Percentiles rank a stretch among this genome's conserved stretches.
Evolutionary conservation across 2,888 invertebrate genomes (phyloP).

Genomic region (Beris chalybata): DNA sequence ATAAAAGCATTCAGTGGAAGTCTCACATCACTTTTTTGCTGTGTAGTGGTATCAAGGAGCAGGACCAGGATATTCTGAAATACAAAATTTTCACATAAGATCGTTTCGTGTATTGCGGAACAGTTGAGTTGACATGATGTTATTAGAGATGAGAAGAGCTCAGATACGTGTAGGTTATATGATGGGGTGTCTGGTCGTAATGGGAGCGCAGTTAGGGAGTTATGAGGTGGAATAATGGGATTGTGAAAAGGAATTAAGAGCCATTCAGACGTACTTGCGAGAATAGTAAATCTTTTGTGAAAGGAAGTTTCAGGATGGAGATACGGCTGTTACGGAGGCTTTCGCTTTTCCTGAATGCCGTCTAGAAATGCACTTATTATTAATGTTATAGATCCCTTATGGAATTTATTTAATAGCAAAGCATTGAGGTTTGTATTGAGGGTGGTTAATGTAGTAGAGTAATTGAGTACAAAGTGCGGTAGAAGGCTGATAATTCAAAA

Average conservation of each 20-base stretch:
- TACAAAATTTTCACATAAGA: conserved; percentile 18
- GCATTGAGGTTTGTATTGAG: background rate
- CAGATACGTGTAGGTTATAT: conserved; percentile 26
- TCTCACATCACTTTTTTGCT: conserved; percentile 12
- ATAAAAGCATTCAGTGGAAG: conserved; percentile 10
- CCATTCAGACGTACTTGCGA: conserved; percentile 14
- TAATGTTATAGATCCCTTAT: no score
- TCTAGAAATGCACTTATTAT: background rate
- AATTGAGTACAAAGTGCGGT: background rate
- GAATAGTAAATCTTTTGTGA: conserved; percentile 11
- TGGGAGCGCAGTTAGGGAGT: conserved; percentile 41
- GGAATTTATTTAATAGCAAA: no score
- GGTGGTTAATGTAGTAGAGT: background rate
- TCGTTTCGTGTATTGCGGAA: conserved; percentile 27
- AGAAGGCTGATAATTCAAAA: no score
- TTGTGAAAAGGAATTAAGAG: conserved; percentile 33
- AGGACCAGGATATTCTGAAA: conserved; percentile 2
- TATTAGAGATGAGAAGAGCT: conserved; percentile 29
- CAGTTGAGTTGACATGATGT: conserved; percentile 31
- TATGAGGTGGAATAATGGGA: conserved; percentile 43
- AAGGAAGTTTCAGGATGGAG: conserved; percentile 1
- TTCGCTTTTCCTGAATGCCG: background rate
- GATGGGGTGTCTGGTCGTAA: conserved; percentile 11
- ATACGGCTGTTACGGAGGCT: conserved; percentile 8
- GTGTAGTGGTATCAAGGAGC: background rate